Base-by-base conservation (phyloP, 2,797 vertebrate genomes). In the Alcedo atthis region DNA sequence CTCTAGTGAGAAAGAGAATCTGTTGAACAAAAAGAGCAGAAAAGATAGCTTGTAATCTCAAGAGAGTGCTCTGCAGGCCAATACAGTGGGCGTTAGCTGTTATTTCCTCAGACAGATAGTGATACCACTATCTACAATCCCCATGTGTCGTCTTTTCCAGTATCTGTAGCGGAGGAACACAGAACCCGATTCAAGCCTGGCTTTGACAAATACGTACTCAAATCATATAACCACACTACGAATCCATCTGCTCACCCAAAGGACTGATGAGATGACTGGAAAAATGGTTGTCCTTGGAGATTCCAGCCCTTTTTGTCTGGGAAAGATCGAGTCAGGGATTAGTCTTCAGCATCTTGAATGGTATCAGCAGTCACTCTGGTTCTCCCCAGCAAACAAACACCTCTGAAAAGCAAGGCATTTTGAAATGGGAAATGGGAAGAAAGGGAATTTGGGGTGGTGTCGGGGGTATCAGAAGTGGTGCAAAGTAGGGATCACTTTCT, bases 1-100 rank as follows among this genome's bases (percentile, higher is more conserved):
- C 16, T 22, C 26, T 42, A 85, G 53, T 14, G 35, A 81, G 35
- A 78, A 75, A 61, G 57, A 89, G 51, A 90, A 90, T 74, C 67
- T 90, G 53, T 82, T 67, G 35, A 90, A 81, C 57, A 86, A 91
- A 92, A 91, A 82, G 79, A 90, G 54, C 88, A 92, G 57, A 62
- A 59, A 81, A 71, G 66, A 48, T 33, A 71, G 54, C 37, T 81
- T 81, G 57, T 89, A 89, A 85, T 90, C 78, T 85, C 46, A 20
- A 22, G 42, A 75, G 68, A 82, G 64, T 37, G 33, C 64, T 85
- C 18, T 68, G 92, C 88, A 77, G 84, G 94, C 92, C 90, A 87
- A 82, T 49, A 11, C 2, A 1, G 81, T 84, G 48, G 91, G 93
- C 8, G 28, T 90, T 79, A 58, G 57, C 92, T 71, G 86, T 80